Conservation (phyloP, 2,888 invertebrate genomes). For the Chydorus sphaericus region DNA sequence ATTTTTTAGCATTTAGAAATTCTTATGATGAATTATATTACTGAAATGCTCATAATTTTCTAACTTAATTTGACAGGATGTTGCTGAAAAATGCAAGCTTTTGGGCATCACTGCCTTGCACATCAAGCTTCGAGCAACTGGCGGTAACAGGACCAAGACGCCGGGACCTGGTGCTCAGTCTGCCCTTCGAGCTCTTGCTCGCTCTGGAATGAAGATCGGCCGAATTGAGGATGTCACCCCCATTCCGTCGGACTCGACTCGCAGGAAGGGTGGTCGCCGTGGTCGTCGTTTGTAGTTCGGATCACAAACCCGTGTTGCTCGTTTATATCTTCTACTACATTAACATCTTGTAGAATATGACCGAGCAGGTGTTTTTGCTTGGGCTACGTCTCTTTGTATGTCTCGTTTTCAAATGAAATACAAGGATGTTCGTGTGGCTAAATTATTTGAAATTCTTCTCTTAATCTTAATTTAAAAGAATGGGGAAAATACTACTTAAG, state of each 20-base stretch:
- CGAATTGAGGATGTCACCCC: conserved; percentile 99
- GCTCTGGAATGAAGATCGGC: conserved; percentile 98
- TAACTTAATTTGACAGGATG: conserved; percentile 50
- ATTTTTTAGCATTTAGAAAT: background rate
- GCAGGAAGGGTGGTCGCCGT: conserved; percentile 99
- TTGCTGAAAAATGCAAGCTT: conserved; percentile 94
- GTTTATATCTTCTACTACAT: background rate
- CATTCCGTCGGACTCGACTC: conserved; percentile 96
- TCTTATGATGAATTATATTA: background rate
- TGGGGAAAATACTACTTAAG: no score
- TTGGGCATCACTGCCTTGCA: conserved; percentile 96
- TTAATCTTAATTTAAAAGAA: no score
- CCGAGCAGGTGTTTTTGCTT: no score
- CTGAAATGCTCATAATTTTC: conserved; percentile 20
- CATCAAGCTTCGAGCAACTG: conserved; percentile 95
- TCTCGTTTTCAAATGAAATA: conserved; percentile 2
- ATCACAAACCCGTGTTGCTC: background rate
- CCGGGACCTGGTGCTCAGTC: conserved; percentile 98
- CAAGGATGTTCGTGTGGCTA: conserved; percentile 5
- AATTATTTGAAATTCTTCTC: no score
- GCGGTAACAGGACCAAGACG: conserved; percentile 96
- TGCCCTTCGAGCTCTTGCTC: conserved; percentile 91
- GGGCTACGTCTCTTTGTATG: conserved; percentile 1
- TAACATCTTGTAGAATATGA: no score
- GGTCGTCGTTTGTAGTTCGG: conserved; percentile 86